phyloP scores from a whole-genome alignment of 2,888 invertebrate genomes.

The Eucera pruinosa region DNA sequence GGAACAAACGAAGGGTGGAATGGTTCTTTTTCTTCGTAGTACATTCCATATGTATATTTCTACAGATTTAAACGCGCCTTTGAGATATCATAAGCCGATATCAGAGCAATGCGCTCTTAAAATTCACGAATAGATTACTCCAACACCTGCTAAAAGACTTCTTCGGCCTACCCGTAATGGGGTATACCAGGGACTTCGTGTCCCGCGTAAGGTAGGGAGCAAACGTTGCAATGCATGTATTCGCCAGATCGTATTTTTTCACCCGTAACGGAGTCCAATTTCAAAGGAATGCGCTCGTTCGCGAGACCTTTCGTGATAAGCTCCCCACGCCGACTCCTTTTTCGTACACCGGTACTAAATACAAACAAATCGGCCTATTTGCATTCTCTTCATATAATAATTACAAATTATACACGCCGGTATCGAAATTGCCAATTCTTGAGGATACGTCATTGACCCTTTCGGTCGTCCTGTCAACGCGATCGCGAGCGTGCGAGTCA shows the following conservation, averaged over 20 bases:
- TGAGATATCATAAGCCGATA: conserved; percentile 12
- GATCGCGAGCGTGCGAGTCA: conserved; percentile 61
- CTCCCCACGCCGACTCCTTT: background rate
- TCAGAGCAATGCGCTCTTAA: conserved; percentile 18
- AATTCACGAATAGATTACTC: conserved; percentile 15
- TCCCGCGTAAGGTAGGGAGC: background rate
- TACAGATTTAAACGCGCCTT: conserved; percentile 2
- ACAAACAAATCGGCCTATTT: conserved; percentile 4
- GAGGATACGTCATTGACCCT: conserved; percentile 59
- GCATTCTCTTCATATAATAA: conserved; percentile 18
- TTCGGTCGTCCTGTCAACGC: conserved; percentile 55
- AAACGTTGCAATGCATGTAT: conserved; percentile 6
- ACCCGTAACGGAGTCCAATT: background rate
- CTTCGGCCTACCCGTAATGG: conserved; percentile 12
- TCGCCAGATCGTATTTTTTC: background rate
- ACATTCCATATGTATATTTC: background rate
- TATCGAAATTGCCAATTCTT: conserved; percentile 48
- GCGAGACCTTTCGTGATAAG: conserved; percentile 15
- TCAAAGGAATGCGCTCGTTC: conserved; percentile 11
- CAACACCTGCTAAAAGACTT: conserved; percentile 27
- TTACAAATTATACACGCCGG: conserved; percentile 14
- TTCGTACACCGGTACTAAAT: background rate
- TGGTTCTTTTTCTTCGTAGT: background rate
- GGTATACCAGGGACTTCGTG: background rate
- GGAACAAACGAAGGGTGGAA: background rate